Conservation (phyloP, 2,113 vertebrate genomes). For the Oryzias celebensis region DNA sequence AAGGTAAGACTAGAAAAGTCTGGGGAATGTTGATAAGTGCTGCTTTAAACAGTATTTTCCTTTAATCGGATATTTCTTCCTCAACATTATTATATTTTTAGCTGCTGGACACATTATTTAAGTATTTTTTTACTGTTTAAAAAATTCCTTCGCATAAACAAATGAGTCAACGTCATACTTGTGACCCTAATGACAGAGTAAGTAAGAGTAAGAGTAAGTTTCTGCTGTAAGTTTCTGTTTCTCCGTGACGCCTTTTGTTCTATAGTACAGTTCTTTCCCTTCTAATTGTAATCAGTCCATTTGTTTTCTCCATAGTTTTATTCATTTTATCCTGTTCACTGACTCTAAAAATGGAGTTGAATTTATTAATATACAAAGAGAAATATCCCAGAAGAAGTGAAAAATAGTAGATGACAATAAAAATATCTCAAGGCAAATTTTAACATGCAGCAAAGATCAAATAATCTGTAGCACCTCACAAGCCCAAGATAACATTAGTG, state of each 20-base stretch:
- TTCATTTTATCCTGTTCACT: neutral
- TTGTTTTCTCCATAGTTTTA: neutral
- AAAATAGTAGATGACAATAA: too few species aligned
- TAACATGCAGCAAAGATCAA: too few species aligned
- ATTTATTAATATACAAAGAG: too few species aligned
- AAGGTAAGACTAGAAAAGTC: conserved; percentile 6
- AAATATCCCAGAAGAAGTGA: too few species aligned
- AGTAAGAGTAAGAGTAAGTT: too few species aligned
- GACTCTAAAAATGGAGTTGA: too few species aligned
- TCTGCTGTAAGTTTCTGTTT: conserved; percentile 29
- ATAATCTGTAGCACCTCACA: too few species aligned
- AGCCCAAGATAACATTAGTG: too few species aligned
- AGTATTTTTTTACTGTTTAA: conserved; percentile 5
- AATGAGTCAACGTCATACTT: conserved; percentile 34
- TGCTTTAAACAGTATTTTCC: conserved; percentile 3
- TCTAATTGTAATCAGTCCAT: neutral
- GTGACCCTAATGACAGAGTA: conserved; percentile 56
- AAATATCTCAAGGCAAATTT: too few species aligned
- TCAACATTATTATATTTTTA: neutral
- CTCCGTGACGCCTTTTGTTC: conserved; percentile 21
- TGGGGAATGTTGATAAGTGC: neutral
- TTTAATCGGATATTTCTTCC: neutral
- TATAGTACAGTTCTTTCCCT: neutral
- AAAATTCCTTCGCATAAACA: conserved; percentile 28
- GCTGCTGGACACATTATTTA: neutral